Evolutionary conservation across 2,797 vertebrate genomes (phyloP).

Genomic region (Nothura maculosa): DNA sequence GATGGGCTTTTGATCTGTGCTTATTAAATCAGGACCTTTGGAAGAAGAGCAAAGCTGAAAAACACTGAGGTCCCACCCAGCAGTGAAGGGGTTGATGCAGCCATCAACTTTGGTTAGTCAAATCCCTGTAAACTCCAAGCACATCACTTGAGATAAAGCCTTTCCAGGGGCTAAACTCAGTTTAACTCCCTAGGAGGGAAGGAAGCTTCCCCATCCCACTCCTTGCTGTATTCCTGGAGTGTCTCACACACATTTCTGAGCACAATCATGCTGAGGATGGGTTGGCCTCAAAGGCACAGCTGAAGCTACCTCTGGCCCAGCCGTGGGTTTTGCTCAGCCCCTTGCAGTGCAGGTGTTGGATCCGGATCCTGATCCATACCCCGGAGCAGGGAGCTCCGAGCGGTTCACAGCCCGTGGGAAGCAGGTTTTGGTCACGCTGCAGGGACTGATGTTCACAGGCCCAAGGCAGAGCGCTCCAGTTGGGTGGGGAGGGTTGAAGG

Average conservation of each 20-base stretch:
- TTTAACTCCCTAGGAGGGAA: background rate
- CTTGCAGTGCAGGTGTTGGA: too few species aligned
- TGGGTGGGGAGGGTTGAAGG: background rate
- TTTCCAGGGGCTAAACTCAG: background rate
- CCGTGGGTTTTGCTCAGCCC: too few species aligned
- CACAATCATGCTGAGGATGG: background rate
- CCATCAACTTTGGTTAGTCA: background rate
- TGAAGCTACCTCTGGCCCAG: too few species aligned
- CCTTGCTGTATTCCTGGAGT: background rate
- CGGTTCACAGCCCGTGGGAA: background rate
- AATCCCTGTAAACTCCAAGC: background rate
- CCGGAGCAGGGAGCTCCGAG: too few species aligned
- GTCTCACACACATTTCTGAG: background rate
- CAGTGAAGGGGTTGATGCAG: background rate
- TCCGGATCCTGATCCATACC: too few species aligned
- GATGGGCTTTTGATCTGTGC: background rate
- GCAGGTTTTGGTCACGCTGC: background rate
- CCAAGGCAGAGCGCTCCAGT: background rate
- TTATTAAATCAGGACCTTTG: background rate
- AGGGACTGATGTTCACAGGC: background rate
- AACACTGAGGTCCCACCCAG: rapidly evolving
- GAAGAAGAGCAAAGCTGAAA: background rate
- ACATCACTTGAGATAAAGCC: background rate
- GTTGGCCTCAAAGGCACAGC: too few species aligned
- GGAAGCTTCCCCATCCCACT: background rate